Evolutionary conservation across 2,113 vertebrate genomes (phyloP), one percentile per base, ranked within the genome.

Genomic region (Sylvietta virens): DNA sequence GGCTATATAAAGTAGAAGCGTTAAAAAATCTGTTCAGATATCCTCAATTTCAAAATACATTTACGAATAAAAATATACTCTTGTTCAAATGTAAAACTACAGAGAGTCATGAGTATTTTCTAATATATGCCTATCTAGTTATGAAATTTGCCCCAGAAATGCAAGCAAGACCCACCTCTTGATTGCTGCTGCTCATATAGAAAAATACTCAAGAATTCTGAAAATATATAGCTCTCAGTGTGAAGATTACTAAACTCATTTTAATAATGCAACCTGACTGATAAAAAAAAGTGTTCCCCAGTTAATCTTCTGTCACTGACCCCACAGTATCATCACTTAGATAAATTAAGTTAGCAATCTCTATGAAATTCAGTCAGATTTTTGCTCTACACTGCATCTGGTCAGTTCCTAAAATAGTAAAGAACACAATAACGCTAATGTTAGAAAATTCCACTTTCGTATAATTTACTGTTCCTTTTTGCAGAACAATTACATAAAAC

Each of bases 371-470:
- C 69, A 85, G 39, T 39, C 23, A 3, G 47, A 5, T 30, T 81
- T 88, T 79, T 87, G 39, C 42, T 91, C 51, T 88, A 84, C 4
- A 3, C 53, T 37, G 53, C 89, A 95, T 94, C 91, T 95, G 92
- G 81, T 71, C 57, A 94, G 47, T 56, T 94, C 89, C 86, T 60
- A 88, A 93, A 96, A 95, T 81, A 96, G 90, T 48, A 86, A 73
- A 45, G 54, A 77, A 90, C 53, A 90, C 79, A 90, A 66, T 88
- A 93, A 86, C n/a, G 50, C 35, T 80, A 80, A 88, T n/a, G 51
- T 71, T 81, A 83, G 35, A 90, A 87, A 95, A 84, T 89, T 54
- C 65, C 42, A 58, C 35, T 86, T 84, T 31, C 39, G 76, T 77
- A 6, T 65, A 65, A 83, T 86, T 81, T 77, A 73, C 51, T 73